Conservation (phyloP, 1,140 invertebrate genomes). For the Drosophila bifasciata region DNA sequence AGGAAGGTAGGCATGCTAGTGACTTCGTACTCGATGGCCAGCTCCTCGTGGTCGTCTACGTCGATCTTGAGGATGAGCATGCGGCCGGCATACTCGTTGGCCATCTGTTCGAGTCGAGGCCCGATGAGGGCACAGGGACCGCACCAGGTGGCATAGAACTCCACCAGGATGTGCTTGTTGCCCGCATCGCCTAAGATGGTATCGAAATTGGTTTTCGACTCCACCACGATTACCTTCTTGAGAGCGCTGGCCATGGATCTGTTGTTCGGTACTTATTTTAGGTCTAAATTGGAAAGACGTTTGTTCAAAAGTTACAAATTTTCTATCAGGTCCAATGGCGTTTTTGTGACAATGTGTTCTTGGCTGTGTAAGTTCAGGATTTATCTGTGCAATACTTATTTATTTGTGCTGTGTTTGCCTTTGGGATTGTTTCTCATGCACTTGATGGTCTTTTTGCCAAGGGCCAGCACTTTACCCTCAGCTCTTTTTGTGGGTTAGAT, state of each 20-base stretch:
- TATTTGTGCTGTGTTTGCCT: too few relatives aligned
- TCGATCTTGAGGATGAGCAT: slow-evolving; percentile 90
- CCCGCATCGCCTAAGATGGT: slow-evolving; percentile 90
- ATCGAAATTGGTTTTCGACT: slow-evolving; percentile 88
- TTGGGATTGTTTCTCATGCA: too few relatives aligned
- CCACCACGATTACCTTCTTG: slow-evolving; percentile 55
- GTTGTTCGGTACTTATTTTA: slow-evolving; percentile 9
- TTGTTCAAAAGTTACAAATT: slow-evolving; percentile 13
- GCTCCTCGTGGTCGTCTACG: slow-evolving; percentile 94
- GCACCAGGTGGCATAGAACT: slow-evolving; percentile 89
- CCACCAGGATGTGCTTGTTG: slow-evolving; percentile 93
- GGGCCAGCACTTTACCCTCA: not conserved
- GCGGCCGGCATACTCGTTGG: slow-evolving; percentile 84
- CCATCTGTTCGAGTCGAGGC: slow-evolving; percentile 90
- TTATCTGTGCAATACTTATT: too few relatives aligned
- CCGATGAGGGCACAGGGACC: slow-evolving; percentile 96
- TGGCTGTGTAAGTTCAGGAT: not conserved
- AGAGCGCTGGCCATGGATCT: slow-evolving; percentile 37
- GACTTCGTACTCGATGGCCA: slow-evolving; percentile 91
- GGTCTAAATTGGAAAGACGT: slow-evolving; percentile 3
- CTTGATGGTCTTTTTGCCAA: slow-evolving; percentile 6
- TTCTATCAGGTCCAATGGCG: not conserved
- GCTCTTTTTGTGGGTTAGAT: slow-evolving; percentile 5
- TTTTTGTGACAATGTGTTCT: slow-evolving; percentile 27
- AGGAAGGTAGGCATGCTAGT: slow-evolving; percentile 96